Percentiles rank a stretch among this genome's conserved stretches.
Conservation (phyloP, 2,113 vertebrate species). For the Triplophysa rosa region DNA sequence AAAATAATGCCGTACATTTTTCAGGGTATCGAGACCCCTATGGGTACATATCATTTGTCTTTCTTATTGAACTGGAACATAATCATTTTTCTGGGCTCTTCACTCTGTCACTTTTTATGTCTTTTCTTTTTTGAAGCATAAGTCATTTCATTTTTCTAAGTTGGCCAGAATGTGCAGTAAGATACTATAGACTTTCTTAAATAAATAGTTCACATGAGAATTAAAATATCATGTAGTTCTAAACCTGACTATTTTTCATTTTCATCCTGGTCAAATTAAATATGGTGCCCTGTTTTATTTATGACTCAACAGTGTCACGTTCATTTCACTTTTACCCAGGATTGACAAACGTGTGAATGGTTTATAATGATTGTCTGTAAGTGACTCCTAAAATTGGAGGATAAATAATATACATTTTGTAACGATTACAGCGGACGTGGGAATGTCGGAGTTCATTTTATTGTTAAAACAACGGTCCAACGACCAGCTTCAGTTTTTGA, state of each 20-base stretch:
- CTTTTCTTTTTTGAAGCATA: constrained; percentile 5
- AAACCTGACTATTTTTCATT: too few relatives aligned
- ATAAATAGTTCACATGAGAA: too few relatives aligned
- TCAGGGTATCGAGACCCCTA: background rate
- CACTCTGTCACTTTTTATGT: background rate
- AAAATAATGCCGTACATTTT: constrained; percentile 19
- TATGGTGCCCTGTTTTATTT: background rate
- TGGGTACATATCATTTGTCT: constrained; percentile 22
- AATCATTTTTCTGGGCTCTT: constrained; percentile 2
- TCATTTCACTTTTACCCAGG: background rate
- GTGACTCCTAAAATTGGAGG: background rate
- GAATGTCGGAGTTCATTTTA: background rate
- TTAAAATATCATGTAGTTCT: too few relatives aligned
- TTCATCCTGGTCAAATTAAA: too few relatives aligned
- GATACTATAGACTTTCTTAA: background rate
- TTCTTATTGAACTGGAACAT: constrained; percentile 9
- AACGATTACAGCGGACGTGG: background rate
- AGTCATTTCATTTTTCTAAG: constrained; percentile 18
- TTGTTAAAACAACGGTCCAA: constrained; percentile 16
- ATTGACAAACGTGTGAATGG: background rate
- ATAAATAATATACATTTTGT: background rate
- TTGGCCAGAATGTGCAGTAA: background rate
- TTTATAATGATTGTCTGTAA: constrained; percentile 22
- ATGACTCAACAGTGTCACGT: background rate
- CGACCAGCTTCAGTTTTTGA: constrained; percentile 11